Evolutionary conservation across 2,797 vertebrate species (phyloP).

Genomic region (Buphagus erythrorhynchus): DNA sequence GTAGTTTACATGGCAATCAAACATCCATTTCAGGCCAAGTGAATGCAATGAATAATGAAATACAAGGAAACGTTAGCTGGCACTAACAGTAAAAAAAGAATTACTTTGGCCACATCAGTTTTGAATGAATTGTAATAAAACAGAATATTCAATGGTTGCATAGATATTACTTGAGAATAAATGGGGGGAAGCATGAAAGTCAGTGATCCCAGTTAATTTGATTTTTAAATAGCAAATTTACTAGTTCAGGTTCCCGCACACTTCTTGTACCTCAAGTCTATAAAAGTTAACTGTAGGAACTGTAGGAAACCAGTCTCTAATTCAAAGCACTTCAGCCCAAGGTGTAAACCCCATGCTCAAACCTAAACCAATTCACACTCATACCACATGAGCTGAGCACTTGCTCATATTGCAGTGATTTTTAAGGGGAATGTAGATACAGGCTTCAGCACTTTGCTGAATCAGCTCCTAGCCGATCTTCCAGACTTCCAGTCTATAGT

Average conservation of each 20-base stretch:
- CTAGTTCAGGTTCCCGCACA: not conserved
- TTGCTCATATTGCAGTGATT: not conserved
- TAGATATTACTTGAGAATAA: not conserved
- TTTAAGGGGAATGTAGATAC: not conserved
- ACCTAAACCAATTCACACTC: not conserved
- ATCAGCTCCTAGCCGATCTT: not conserved
- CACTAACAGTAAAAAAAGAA: not conserved
- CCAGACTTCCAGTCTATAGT: not conserved
- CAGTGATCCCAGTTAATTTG: not conserved
- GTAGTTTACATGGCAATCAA: not conserved
- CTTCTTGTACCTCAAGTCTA: not conserved
- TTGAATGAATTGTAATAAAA: not conserved
- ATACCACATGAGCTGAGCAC: not conserved
- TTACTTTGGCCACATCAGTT: not conserved
- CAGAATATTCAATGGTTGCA: not conserved
- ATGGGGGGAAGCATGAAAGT: not conserved
- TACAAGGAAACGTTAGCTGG: not conserved
- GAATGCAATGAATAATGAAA: not conserved
- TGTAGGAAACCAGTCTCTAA: not conserved
- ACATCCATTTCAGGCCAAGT: not conserved
- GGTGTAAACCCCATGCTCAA: accelerated
- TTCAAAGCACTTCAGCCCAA: not conserved
- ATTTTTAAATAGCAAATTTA: not conserved
- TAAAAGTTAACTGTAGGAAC: not conserved
- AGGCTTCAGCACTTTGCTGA: not conserved